These are phyloP conservation scores for Drosophila conformis DNA, from an alignment of 2,888 invertebrate species.

Conservation along the genomic window DNA sequence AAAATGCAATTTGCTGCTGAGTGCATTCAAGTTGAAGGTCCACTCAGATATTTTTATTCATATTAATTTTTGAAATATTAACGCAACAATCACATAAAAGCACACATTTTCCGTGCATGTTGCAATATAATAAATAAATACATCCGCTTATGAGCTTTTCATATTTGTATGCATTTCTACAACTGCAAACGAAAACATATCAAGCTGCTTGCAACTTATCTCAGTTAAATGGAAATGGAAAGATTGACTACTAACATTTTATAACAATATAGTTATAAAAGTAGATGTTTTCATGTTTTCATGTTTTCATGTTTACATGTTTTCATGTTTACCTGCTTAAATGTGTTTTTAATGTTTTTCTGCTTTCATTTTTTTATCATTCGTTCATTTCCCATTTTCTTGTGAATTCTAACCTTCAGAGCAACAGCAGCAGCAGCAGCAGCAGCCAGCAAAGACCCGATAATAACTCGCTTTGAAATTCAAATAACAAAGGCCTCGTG, in stretches of 20 bases:
- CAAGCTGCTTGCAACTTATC: neutral
- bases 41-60: neutral
- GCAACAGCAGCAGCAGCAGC: neutral
- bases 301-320: neutral
- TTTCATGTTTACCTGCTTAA: neutral
- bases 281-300: neutral
- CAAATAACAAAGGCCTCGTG: conserved; percentile 19
- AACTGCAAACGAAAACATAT: neutral
- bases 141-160: neutral
- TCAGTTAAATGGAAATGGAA: neutral
- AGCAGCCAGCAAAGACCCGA: neutral
- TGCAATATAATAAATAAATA: neutral
- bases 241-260: neutral
- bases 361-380: neutral
- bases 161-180: neutral
- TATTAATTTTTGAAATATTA: neutral
- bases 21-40: neutral
- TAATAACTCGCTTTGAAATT: conserved; percentile 21
- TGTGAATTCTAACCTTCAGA: conserved; percentile 8
- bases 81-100: neutral
- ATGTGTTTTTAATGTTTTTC: neutral
- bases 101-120: neutral
- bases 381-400: conserved; percentile 2
- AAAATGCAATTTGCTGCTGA: neutral
- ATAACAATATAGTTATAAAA: neutral